These are phyloP conservation scores for Trypoxylon attenuatum DNA, from an alignment of 2,888 invertebrate genomes.

Conservation along the genomic window DNA sequence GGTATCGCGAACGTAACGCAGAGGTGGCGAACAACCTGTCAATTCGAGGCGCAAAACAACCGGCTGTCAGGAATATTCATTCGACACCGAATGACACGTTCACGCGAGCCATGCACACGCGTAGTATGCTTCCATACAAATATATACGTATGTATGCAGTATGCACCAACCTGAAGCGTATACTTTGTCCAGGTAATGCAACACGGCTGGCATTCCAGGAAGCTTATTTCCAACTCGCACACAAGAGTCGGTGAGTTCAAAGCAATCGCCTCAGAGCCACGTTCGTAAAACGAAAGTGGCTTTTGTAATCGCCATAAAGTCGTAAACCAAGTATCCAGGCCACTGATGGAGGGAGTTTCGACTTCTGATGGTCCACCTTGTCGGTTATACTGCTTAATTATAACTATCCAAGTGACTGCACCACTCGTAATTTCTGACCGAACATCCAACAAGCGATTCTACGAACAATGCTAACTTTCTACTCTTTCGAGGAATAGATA, in stretches of 20 bases:
- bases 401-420: too few relatives aligned
- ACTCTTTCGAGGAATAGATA: too few relatives aligned
- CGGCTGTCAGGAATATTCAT: neutral
- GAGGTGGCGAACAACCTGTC: neutral
- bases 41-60: neutral
- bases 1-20: too few relatives aligned
- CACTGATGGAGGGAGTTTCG: neutral
- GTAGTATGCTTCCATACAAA: neutral
- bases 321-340: constrained; percentile 45
- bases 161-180: too few relatives aligned
- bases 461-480: too few relatives aligned
- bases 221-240: constrained; percentile 13
- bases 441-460: too few relatives aligned
- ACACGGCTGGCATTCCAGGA: neutral
- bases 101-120: neutral
- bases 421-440: too few relatives aligned
- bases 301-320: constrained; percentile 48
- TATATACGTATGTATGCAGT: neutral
- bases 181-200: neutral
- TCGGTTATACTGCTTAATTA: constrained; percentile 31
- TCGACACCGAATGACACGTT: neutral
- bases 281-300: constrained; percentile 53
- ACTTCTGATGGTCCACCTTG: neutral
- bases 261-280: constrained; percentile 36
- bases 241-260: constrained; percentile 37